Base-by-base conservation (phyloP, 2,113 vertebrate species). In the Ammospiza nelsoni region DNA sequence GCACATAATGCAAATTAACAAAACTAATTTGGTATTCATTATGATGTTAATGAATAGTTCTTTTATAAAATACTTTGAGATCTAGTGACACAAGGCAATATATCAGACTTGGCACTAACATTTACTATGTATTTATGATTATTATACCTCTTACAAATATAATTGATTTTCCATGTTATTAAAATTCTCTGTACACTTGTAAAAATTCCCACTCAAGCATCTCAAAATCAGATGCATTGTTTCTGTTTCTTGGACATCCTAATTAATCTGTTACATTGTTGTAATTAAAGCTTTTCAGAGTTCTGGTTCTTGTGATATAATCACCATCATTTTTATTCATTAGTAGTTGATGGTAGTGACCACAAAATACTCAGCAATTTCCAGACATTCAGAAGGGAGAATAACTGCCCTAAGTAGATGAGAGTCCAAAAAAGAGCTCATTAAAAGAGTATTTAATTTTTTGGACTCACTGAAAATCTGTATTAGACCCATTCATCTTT, bases 191-290 rank as follows among this genome's bases (percentile, higher is more conserved):
- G 58, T 92, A 84, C 55, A 84, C 43, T 90, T 81, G 58, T 82
- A 76, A 91, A 92, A 94, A 81, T 71, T 87, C 63, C 54, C n/a
- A 77, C 78, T 85, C 72, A 86, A 71, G 55, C 63, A 61, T 83
- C 51, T 91, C 74, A 79, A 86, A 96, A 95, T 95, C 57, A 94
- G 75, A 89, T 44, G 18, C 23, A 87, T 89, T 92, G 55, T 91
- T 95, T 96, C 88, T 87, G 59, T 0, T 71, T 92, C 94, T 92
- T 83, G 74, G 75, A 62, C 76, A 76, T 94, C 83, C 85, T 96
- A 95, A 96, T 96, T 94, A 87, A 95, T 91, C 86, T 95, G 89
- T 96, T 95, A 95, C 54, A 65, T 78, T 96, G 89, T 94, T 95
- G 75, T 88, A 82, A 94, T 96, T 96, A 95, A 94, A 88, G 86